Evolutionary conservation across 2,113 vertebrate genomes (phyloP).

Genomic region (Halcyon senegalensis): DNA sequence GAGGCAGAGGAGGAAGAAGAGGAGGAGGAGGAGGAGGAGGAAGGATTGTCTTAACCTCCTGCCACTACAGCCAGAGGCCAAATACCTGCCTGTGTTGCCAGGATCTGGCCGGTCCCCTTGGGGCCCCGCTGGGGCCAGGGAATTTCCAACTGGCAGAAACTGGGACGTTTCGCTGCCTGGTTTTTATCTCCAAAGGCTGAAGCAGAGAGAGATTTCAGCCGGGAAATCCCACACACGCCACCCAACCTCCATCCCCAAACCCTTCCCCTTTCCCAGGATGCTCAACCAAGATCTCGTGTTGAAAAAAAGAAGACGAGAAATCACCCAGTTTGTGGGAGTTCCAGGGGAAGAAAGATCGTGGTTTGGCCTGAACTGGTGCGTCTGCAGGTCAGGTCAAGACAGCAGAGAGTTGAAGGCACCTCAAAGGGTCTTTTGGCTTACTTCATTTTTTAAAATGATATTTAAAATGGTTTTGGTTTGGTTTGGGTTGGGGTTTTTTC

Average conservation of each 20-base stretch:
- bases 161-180: neutral
- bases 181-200: neutral
- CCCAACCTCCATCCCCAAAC: neutral
- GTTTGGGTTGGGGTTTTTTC: neutral
- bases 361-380: neutral
- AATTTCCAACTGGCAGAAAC: neutral
- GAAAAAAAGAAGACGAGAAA: neutral
- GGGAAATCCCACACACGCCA: neutral
- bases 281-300: fast-evolving
- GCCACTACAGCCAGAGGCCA: neutral
- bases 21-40: neutral
- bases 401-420: neutral
- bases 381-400: neutral
- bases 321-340: neutral
- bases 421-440: neutral
- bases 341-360: fast-evolving
- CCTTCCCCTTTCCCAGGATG: neutral
- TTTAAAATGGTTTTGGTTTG: neutral
- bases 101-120: neutral
- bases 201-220: neutral
- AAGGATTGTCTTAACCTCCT: neutral
- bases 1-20: neutral
- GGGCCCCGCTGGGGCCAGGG: neutral
- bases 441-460: fast-evolving
- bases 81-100: neutral